Evolutionary conservation across 2,888 invertebrate species (phyloP).

Genomic region (Agrochola litura): DNA sequence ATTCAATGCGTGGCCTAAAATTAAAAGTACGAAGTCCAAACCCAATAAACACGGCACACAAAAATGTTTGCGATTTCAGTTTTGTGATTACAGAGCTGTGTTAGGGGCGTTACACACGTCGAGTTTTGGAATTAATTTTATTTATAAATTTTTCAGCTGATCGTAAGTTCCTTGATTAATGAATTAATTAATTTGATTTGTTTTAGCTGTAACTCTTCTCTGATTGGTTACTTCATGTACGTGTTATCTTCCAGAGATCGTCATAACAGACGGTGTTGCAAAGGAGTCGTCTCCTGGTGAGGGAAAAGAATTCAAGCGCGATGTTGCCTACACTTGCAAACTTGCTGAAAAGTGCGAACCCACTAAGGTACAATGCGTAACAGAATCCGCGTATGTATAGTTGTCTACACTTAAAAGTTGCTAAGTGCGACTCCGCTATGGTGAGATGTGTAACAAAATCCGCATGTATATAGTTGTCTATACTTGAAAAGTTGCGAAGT

Average conservation of each 20-base stretch:
- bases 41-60: too few species aligned
- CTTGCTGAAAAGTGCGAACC: neutral
- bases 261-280: neutral
- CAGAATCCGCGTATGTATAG: too few species aligned
- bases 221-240: neutral
- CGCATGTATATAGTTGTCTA: neutral
- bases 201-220: neutral
- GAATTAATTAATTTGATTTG: too few species aligned
- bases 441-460: neutral
- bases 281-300: neutral
- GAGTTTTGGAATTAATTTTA: neutral
- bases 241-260: conserved; percentile 7
- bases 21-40: neutral
- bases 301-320: too few species aligned
- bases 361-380: conserved; percentile 1
- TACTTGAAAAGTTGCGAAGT: conserved; percentile 3
- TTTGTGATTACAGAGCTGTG: neutral
- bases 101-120: too few species aligned
- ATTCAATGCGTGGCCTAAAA: neutral
- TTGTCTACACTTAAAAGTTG: neutral
- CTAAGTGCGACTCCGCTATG: conserved; percentile 6
- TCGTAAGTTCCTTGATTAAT: conserved; percentile 16
- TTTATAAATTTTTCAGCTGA: conserved; percentile 19
- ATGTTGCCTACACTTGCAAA: neutral
- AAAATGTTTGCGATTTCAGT: neutral